Evolutionary conservation across 2,888 invertebrate genomes (phyloP), one percentile per base, ranked within the genome.

Genomic region (Barypeithes pellucidus): DNA sequence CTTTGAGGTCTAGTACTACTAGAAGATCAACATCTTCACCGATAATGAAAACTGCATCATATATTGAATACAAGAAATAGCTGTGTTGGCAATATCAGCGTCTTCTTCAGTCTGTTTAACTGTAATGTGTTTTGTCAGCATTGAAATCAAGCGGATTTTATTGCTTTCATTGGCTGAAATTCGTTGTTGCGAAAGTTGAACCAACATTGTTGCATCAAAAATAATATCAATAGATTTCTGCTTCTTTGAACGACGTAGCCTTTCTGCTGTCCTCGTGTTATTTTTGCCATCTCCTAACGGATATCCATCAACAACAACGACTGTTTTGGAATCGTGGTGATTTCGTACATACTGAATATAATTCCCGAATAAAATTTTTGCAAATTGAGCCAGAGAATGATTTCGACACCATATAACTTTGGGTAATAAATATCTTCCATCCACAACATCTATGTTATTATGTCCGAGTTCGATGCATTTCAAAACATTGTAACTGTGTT

Each of bases 41-140:
- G 67, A 67, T 22, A 16, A 67, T 39, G 24, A 67, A 67, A 67
- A 67, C 67, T 20, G 57, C 67, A 59, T 57, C 67, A 59, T 39
- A 57, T 67, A 20, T 67, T 54, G 67, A 67, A 33, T 57, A 33
- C 24, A 67, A 67, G 54, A 67, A 67, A 57, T 67, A 3, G 59
- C 67, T n/a, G 67, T 60, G 43, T 67, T 67, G 18, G 33, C 66
- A 65, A 52, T 65, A 52, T 65, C 59, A 9, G 18, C 33, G 16
- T 39, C 59, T 20, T 52, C 66, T 54, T 52, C 52, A 54, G 66
- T 36, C 7, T 54, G 66, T n/a, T 33, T 54, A 60, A 67, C 54
- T 29, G 29, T 29, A 57, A 57, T 14, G 33, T 57, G 33, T 24
- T n/a, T 57, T 33, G 3, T 59, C 39, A 59, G 16, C 59, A 33